A percentile compares a stretch with the other conserved stretches of the same genome.
Evolutionary conservation across 2,113 vertebrate genomes (phyloP).

Genomic region (Nestor notabilis): DNA sequence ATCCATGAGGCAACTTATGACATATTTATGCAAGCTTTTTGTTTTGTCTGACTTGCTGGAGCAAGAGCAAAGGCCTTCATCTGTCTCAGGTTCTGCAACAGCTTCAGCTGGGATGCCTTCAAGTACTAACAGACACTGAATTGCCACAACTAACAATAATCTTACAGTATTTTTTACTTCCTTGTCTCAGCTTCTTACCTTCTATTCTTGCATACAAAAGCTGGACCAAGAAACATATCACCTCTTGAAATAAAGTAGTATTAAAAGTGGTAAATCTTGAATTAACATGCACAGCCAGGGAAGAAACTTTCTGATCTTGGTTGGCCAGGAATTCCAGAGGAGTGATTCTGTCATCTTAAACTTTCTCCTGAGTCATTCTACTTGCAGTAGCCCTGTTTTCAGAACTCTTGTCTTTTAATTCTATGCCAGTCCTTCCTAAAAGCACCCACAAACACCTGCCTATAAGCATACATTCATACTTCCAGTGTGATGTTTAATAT

Average conservation of each 20-base stretch:
- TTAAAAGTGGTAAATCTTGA: neutral
- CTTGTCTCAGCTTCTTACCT: neutral
- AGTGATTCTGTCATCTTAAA: neutral
- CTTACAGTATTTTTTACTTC: neutral
- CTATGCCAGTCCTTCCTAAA: neutral
- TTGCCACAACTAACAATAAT: neutral
- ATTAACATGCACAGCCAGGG: neutral
- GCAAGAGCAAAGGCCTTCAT: neutral
- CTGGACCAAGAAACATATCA: neutral
- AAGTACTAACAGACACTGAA: neutral
- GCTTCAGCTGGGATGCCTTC: rapidly evolving
- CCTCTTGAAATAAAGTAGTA: neutral
- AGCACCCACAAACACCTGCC: neutral
- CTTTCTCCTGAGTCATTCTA: neutral
- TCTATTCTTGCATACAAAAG: neutral
- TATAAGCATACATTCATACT: neutral
- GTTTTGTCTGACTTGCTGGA: neutral
- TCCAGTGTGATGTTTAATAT: neutral
- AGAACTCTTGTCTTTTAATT: neutral
- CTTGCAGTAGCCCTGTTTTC: neutral
- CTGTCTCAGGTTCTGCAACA: neutral
- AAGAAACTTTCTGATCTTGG: neutral
- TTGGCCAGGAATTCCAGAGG: neutral
- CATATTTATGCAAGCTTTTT: neutral
- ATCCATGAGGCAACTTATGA: neutral